These are phyloP conservation scores for Microtus ochrogaster DNA, from an alignment of 2,113 vertebrate species.

Conservation along the genomic window DNA sequence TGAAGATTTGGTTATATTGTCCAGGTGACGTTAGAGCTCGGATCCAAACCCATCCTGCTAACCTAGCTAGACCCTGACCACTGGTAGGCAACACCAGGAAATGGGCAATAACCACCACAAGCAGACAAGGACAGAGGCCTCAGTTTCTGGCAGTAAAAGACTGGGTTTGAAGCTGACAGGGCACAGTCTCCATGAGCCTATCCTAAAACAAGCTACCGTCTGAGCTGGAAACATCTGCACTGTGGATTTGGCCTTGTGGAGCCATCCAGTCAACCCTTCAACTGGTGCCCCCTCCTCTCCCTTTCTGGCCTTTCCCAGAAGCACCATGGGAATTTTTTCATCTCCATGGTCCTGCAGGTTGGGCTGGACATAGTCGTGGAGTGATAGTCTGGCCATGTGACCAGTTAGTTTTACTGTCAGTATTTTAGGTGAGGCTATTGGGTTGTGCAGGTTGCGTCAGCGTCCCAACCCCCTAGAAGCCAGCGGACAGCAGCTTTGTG, in stretches of 20 bases:
- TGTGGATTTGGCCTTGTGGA: too few species aligned
- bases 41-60: neutral
- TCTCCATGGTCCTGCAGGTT: neutral
- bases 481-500: neutral
- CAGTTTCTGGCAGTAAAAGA: too few species aligned
- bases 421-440: neutral
- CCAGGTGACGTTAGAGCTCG: neutral
- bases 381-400: neutral
- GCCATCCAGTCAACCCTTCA: too few species aligned
- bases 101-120: neutral
- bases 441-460: neutral
- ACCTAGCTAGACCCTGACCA: neutral
- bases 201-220: neutral
- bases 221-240: too few species aligned
- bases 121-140: neutral
- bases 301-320: too few species aligned
- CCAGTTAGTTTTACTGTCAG: neutral
- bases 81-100: too few species aligned
- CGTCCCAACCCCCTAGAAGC: neutral
- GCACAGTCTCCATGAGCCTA: rapidly evolving
- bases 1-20: neutral
- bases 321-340: neutral
- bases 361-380: neutral
- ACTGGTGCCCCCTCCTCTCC: neutral
- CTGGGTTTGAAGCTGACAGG: too few species aligned